Evolutionary conservation across 2,888 invertebrate species (phyloP).

Genomic region (Apamea sordens): DNA sequence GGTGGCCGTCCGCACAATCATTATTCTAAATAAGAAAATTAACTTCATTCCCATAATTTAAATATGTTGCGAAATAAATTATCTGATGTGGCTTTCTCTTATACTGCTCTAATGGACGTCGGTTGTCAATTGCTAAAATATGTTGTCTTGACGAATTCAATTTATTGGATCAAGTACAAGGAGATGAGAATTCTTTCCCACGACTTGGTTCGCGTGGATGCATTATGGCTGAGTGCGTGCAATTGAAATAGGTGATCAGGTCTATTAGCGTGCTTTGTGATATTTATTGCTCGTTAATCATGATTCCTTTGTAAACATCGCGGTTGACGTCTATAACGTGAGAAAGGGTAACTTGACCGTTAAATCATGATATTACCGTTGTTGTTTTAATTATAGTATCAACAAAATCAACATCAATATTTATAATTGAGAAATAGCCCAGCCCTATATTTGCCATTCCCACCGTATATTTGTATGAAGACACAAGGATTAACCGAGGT

Average conservation of each 20-base stretch:
- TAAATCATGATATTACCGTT: slow-evolving; percentile 33
- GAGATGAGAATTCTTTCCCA: slow-evolving; percentile 80
- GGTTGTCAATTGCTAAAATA: slow-evolving; percentile 84
- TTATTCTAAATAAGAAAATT: slow-evolving; percentile 90
- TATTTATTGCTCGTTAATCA: slow-evolving; percentile 59
- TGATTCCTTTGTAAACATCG: slow-evolving; percentile 47
- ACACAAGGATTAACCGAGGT: slow-evolving; percentile 77
- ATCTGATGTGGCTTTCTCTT: slow-evolving; percentile 70
- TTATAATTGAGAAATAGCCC: slow-evolving; percentile 21
- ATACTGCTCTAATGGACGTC: slow-evolving; percentile 79
- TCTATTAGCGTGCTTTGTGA: slow-evolving; percentile 64
- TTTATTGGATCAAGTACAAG: slow-evolving; percentile 80
- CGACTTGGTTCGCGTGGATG: slow-evolving; percentile 70
- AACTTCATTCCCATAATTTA: slow-evolving; percentile 90
- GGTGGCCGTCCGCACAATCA: slow-evolving; percentile 87
- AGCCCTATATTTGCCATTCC: slow-evolving; percentile 39
- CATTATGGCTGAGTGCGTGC: slow-evolving; percentile 68
- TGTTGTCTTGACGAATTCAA: slow-evolving; percentile 84
- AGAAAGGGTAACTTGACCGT: slow-evolving; percentile 52
- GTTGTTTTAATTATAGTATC: slow-evolving; percentile 29
- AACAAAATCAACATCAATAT: slow-evolving; percentile 33
- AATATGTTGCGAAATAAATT: slow-evolving; percentile 79
- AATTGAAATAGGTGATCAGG: slow-evolving; percentile 68
- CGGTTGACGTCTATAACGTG: slow-evolving; percentile 27
- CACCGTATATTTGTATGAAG: slow-evolving; percentile 58